These are phyloP conservation scores for Limnothrissa miodon DNA, from an alignment of 2,113 vertebrate species.

Conservation along the genomic window DNA sequence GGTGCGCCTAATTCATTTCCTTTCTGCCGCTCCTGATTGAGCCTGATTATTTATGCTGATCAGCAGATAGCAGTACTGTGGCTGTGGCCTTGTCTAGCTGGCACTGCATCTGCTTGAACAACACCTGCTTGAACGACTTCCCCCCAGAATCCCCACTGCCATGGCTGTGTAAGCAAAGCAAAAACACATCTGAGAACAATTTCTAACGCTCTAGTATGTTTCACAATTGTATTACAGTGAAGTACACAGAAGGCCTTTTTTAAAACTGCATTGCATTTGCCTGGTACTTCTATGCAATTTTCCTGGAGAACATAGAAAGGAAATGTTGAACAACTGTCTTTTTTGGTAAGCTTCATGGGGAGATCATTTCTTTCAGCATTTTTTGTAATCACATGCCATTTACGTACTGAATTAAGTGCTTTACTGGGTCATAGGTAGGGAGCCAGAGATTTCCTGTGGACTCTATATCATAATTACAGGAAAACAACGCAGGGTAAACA, in stretches of 20 bases:
- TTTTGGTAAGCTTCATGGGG: no score
- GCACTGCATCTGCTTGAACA: not conserved
- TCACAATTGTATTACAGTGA: not conserved
- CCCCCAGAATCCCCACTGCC: not conserved
- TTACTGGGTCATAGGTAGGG: no score
- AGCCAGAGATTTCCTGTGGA: no score
- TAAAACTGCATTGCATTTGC: not conserved
- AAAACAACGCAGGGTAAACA: no score
- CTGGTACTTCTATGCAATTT: not conserved
- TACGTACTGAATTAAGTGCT: no score
- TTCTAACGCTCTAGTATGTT: not conserved
- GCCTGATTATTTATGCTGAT: slow-evolving; percentile 11
- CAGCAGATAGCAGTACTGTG: slow-evolving; percentile 7
- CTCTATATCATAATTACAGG: no score
- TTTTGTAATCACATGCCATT: no score
- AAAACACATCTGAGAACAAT: not conserved
- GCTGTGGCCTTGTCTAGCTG: not conserved
- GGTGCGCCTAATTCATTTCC: not conserved
- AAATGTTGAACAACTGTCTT: not conserved
- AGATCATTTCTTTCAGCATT: no score
- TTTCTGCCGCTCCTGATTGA: not conserved
- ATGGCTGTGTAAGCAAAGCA: not conserved
- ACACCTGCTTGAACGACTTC: not conserved
- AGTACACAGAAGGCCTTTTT: not conserved
- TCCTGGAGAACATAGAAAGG: not conserved